Conservation (phyloP, 2,888 invertebrate genomes). For the Carcina quercana region DNA sequence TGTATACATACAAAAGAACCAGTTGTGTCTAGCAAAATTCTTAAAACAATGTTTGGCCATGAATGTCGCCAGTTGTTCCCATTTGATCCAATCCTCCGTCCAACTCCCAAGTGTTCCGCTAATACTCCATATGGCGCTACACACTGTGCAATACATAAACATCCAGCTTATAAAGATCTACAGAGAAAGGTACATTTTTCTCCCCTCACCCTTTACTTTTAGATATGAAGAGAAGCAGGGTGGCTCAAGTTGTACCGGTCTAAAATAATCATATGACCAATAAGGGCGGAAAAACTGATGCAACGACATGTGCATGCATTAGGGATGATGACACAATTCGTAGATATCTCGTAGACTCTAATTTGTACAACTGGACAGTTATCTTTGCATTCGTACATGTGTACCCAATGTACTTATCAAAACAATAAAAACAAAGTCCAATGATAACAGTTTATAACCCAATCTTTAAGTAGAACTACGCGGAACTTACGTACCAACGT, state of each 20-base stretch:
- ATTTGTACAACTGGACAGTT: constrained; percentile 52
- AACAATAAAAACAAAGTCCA: constrained; percentile 7
- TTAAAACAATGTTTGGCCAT: constrained; percentile 38
- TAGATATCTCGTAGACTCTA: constrained; percentile 52
- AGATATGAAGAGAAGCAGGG: constrained; percentile 11
- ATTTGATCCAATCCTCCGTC: constrained; percentile 52
- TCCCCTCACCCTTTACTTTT: constrained; percentile 4
- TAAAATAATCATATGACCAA: constrained; percentile 46
- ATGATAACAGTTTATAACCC: no score
- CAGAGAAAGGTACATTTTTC: constrained; percentile 10
- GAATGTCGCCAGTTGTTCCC: constrained; percentile 65
- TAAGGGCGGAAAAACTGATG: constrained; percentile 60
- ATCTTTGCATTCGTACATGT: no score
- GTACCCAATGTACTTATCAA: constrained; percentile 15
- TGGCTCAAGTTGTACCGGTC: constrained; percentile 31
- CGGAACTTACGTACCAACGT: no score
- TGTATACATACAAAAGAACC: constrained; percentile 2
- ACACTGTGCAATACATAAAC: constrained; percentile 49
- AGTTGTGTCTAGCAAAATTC: constrained; percentile 17
- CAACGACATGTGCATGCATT: constrained; percentile 72
- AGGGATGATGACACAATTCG: constrained; percentile 61
- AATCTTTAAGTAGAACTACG: no score
- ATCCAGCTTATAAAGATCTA: constrained; percentile 38
- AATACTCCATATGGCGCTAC: constrained; percentile 70
- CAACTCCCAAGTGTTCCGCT: constrained; percentile 65